Base-by-base conservation (phyloP, 2,797 vertebrate species). In the Poeciliopsis infans region DNA sequence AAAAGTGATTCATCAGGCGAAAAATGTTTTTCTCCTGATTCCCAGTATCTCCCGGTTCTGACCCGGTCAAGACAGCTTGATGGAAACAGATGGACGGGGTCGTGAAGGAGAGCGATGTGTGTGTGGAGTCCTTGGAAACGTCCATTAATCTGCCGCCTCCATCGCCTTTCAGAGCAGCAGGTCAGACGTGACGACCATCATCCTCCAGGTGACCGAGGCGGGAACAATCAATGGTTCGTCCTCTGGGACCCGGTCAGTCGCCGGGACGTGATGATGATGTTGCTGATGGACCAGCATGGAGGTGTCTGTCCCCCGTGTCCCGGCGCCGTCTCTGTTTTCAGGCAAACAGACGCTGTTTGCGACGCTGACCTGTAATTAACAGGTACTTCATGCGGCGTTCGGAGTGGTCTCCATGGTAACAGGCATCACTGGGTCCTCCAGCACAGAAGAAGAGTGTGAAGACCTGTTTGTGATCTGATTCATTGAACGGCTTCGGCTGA, bases 351-450 rank as follows among this genome's bases (percentile, higher is more conserved):
- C n/a, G n/a, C n/a, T n/a, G n/a, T n/a, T n/a, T 51, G 55, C 39
- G 57, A 76, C 33, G 70, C 7, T 71, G 73, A 70, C 74, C 23
- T 79, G 76, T 82, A 79, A 80, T 80, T 53, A 80, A 74, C 69
- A 51, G 80, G 33, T 72, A 68, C 66, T 31, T 36, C 61, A 76
- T 72, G 75, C 76, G 55, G n/a, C 4, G n/a, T 33, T 41, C 33
- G 18, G n/a, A 71, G 71, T 31, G 70, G 85, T 86, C 16, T 79
- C 86, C 85, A 87, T 79, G 71, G 85, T 73, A 84, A 88, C 88
- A 86, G 46, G 59, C 57, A 70, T 83, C 80, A 25, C 18, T 23
- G 39, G 41, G 51, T 76, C 59, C 77, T 55, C 45, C 16, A 18
- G 66, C 72, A 36, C 49, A 64, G 74, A 61, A 51, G 69, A 76